Conservation (phyloP, 2,888 invertebrate genomes). For the Protula sp. region DNA sequence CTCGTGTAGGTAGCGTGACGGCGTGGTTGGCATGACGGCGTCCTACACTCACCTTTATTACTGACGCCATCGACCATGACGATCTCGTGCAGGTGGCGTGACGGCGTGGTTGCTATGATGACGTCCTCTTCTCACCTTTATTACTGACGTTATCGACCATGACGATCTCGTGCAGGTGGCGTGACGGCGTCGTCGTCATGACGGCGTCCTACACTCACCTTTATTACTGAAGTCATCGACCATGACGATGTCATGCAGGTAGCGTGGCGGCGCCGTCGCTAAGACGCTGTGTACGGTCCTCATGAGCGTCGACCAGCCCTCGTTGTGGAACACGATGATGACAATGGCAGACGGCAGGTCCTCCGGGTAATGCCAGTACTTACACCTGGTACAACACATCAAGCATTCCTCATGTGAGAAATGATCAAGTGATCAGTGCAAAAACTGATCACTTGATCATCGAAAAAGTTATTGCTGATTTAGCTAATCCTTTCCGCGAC, state of each 20-base stretch:
- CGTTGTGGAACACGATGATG: constrained; percentile 90
- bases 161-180: constrained; percentile 56
- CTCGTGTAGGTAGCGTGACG: too few species aligned
- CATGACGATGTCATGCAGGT: too few species aligned
- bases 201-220: too few species aligned
- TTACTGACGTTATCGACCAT: constrained; percentile 57
- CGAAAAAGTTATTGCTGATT: too few species aligned
- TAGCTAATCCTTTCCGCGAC: too few species aligned
- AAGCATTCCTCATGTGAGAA: too few species aligned
- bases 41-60: constrained; percentile 56
- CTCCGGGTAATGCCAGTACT: constrained; percentile 81
- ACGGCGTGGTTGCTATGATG: constrained; percentile 55
- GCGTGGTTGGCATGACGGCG: too few species aligned
- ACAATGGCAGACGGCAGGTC: constrained; percentile 81
- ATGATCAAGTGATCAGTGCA: too few species aligned
- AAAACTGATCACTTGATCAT: too few species aligned
- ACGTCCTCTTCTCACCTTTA: constrained; percentile 56
- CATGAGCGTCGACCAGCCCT: constrained; percentile 52
- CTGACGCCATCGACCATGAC: constrained; percentile 58
- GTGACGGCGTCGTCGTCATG: constrained; percentile 54
- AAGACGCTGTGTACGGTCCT: constrained; percentile 53
- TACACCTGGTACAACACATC: too few species aligned
- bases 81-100: constrained; percentile 54
- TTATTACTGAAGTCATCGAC: too few species aligned
- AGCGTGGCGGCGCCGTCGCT: too few species aligned